A percentile compares a stretch with the other conserved stretches of the same genome.
These are phyloP conservation scores for Speoplatyrhinus poulsoni DNA, from an alignment of 2,113 vertebrate genomes.

Conservation along the genomic window DNA sequence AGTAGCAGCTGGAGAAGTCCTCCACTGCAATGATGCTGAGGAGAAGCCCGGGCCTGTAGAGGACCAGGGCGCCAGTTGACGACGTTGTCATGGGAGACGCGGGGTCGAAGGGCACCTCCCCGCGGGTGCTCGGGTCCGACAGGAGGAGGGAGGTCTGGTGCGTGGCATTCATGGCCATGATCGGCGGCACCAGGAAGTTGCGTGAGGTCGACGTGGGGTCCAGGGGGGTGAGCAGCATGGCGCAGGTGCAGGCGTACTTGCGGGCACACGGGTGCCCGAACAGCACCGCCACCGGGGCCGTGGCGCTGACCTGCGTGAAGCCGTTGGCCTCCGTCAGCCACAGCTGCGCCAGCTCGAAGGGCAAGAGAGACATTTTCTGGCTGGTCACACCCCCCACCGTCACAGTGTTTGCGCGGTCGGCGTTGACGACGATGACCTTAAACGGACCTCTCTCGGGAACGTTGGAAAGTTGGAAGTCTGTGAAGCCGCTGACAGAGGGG, in stretches of 20 bases:
- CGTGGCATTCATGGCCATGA: rapidly evolving
- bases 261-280: conserved; percentile 61
- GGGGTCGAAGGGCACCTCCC: rapidly evolving
- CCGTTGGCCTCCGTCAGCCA: rapidly evolving
- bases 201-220: not conserved
- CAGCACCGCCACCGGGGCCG: conserved; percentile 35
- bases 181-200: conserved; percentile 46
- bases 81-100: rapidly evolving
- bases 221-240: conserved; percentile 49
- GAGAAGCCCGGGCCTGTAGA: conserved; percentile 40
- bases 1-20: conserved; percentile 59
- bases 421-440: conserved; percentile 63
- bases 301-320: not conserved
- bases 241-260: conserved; percentile 45
- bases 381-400: rapidly evolving
- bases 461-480: rapidly evolving
- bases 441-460: conserved; percentile 30
- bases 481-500: not conserved
- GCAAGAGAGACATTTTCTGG: rapidly evolving
- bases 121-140: not conserved
- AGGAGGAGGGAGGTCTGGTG: not conserved
- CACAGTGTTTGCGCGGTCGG: not conserved
- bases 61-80: not conserved
- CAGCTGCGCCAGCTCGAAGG: conserved; percentile 24
- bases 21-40: conserved; percentile 50